Evolutionary conservation across 2,113 vertebrate genomes (phyloP).

Genomic region (Bettongia penicillata): DNA sequence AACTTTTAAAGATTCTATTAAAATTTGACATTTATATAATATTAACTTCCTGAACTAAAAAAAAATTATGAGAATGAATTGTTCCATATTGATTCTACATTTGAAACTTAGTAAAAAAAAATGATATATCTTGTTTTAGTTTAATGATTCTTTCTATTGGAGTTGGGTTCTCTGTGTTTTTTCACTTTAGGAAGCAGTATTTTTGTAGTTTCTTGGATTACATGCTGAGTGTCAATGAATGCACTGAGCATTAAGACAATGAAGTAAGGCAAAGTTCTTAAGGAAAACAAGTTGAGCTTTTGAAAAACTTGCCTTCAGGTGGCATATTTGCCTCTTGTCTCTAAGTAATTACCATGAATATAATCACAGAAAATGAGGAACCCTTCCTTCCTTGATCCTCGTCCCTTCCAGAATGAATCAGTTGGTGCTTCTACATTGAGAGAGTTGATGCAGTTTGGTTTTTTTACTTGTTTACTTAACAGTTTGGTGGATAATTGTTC

Average conservation of each 20-base stretch:
- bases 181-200: neutral
- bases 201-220: neutral
- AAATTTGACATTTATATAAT: neutral
- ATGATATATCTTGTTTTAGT: neutral
- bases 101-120: neutral
- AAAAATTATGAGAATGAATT: accelerated
- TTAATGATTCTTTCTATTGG: neutral
- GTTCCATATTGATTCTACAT: neutral
- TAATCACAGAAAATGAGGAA: neutral
- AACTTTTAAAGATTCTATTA: neutral
- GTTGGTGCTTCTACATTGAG: neutral
- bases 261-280: neutral
- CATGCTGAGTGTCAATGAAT: neutral
- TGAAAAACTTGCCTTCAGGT: neutral
- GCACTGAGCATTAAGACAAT: neutral
- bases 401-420: neutral
- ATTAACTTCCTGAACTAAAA: neutral
- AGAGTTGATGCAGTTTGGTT: neutral
- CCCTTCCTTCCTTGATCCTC: neutral
- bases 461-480: neutral
- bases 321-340: neutral
- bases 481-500: neutral
- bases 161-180: neutral
- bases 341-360: neutral
- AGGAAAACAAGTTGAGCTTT: neutral